These are phyloP conservation scores for Ptychobarbus kaznakovi DNA, from an alignment of 2,797 vertebrate genomes.

Conservation along the genomic window DNA sequence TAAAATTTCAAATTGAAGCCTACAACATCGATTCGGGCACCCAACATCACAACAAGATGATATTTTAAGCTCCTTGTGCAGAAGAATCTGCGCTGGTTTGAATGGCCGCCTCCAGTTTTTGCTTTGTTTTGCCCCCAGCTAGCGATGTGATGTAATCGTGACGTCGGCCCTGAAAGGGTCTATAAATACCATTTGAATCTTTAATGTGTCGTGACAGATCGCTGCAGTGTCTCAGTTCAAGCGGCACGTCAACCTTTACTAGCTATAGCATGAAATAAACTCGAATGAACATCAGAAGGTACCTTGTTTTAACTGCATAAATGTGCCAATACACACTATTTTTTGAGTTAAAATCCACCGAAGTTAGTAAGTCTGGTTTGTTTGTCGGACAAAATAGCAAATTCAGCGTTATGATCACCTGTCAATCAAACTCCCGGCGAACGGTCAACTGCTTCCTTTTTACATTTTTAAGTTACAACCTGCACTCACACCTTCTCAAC, in stretches of 20 bases:
- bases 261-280: not conserved
- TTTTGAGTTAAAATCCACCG: not conserved
- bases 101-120: too few relatives aligned
- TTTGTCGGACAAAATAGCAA: not conserved
- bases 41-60: too few relatives aligned
- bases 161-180: too few relatives aligned
- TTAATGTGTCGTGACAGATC: not conserved
- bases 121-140: too few relatives aligned
- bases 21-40: too few relatives aligned
- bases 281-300: not conserved
- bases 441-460: not conserved
- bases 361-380: not conserved
- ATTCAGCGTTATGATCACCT: not conserved
- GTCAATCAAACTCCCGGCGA: not conserved
- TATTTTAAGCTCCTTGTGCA: too few relatives aligned
- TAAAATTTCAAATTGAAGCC: too few relatives aligned
- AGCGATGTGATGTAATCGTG: too few relatives aligned
- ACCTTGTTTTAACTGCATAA: not conserved
- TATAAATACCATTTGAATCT: not conserved
- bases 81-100: too few relatives aligned
- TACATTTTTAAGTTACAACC: not conserved
- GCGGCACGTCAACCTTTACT: not conserved
- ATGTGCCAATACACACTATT: not conserved
- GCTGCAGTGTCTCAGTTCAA: too few relatives aligned
- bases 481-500: not conserved